Evolutionary conservation across 2,888 invertebrate species (phyloP).

Genomic region (Eupithecia vulgata): DNA sequence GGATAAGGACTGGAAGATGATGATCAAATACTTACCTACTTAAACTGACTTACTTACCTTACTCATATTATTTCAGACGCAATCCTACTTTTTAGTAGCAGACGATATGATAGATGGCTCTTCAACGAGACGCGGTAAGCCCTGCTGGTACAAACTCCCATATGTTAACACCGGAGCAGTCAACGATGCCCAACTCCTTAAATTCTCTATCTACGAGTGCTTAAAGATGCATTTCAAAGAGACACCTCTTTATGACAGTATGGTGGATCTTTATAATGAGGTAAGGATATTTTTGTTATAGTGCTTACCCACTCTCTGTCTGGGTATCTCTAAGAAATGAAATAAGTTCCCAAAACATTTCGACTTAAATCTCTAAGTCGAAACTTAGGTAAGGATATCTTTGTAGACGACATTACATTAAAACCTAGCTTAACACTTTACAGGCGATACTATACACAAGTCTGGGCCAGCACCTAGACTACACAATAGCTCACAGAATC

Average conservation of each 20-base stretch:
- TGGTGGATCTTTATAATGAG: conserved; percentile 92
- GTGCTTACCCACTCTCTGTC: too few relatives aligned
- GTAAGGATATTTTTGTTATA: conserved; percentile 68
- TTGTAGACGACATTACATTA: background rate
- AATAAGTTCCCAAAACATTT: too few relatives aligned
- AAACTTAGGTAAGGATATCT: conserved; percentile 81
- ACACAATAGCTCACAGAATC: conserved; percentile 81
- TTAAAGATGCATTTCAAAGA: conserved; percentile 88
- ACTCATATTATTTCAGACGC: conserved; percentile 84
- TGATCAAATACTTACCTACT: too few relatives aligned
- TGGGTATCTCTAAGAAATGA: too few relatives aligned
- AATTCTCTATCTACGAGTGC: conserved; percentile 88
- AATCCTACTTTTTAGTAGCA: conserved; percentile 91
- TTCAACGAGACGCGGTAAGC: conserved; percentile 90
- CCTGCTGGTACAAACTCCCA: conserved; percentile 94
- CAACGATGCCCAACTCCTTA: conserved; percentile 93
- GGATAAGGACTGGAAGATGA: too few relatives aligned
- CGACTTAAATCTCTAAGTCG: too few relatives aligned
- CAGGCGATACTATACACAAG: conserved; percentile 85
- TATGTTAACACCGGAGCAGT: conserved; percentile 89
- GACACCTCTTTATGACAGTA: conserved; percentile 87
- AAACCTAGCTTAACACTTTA: background rate
- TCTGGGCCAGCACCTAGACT: conserved; percentile 92
- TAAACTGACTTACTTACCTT: too few relatives aligned
- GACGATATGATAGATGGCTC: conserved; percentile 98